Evolutionary conservation across 2,888 invertebrate genomes (phyloP), one percentile per base, ranked within the genome.

Genomic region (Bruchidius siliquastri): DNA sequence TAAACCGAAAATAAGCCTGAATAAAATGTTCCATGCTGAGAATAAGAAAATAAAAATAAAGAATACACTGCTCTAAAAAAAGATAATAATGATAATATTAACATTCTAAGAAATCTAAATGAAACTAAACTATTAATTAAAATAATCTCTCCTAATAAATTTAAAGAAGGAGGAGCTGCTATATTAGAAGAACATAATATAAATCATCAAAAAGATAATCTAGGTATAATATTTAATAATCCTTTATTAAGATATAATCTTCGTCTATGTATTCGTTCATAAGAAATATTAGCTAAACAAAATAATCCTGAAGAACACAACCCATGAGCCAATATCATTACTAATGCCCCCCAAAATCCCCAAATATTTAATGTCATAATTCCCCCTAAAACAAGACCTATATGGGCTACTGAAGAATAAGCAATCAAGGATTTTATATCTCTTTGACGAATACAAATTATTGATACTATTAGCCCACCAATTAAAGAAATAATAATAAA

Each of bases 341-440:
- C 83, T 18, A 49, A 13, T 13, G 8, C 3, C 3, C 49, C 13
- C 49, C 49, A 49, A 49, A 49, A 49, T 49, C 49, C 49, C 18
- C 49, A 49, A 49, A 49, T 49, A 49, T 49, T 49, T 49, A 49
- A 49, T 8, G 49, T 49, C 13, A 91, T 87, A 84, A 91, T 83
- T 0, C 90, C 90, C 0, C 88, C 81, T 85, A 92, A 87, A 22
- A 91, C 89, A 81, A 93, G 81, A 10, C 90, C 88, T 86, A 93
- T 93, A 88, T 93, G 93, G 79, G 90, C 89, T 20, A 93, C 90
- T 67, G 93, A 93, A 79, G 92, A 92, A 88, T 92, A 92, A 84
- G 93, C 93, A 89, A 93, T 91, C 87, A 93, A 89, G 78, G 90
- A 88, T 81, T 93, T 93, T 85, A 93, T 88, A 89, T 93, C 93